Conservation (phyloP, 2,888 invertebrate species). For the Cosmorhoe ocellata region DNA sequence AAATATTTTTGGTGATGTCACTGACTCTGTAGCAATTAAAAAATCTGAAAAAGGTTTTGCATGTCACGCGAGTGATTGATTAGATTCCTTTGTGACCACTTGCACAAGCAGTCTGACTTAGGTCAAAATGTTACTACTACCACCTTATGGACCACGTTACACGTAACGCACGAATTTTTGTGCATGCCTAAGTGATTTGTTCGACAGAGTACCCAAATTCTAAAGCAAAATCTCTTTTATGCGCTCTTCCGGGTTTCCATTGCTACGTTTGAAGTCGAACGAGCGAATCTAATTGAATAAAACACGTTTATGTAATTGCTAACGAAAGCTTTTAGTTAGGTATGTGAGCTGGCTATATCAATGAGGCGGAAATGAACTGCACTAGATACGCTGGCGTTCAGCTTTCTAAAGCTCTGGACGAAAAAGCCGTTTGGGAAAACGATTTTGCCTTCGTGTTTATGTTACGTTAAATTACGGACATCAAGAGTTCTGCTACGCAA, state of each 20-base stretch:
- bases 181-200: conserved; percentile 14
- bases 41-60: conserved; percentile 61
- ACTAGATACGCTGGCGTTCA: conserved; percentile 27
- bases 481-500: conserved; percentile 58
- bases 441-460: conserved; percentile 63
- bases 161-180: conserved; percentile 13
- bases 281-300: conserved; percentile 28
- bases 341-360: conserved; percentile 26
- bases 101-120: conserved; percentile 46
- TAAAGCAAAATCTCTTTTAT: not conserved
- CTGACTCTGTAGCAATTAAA: conserved; percentile 54
- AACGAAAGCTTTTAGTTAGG: conserved; percentile 24
- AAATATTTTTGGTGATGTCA: conserved; percentile 49
- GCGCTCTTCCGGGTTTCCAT: not conserved
- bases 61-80: conserved; percentile 74
- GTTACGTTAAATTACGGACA: conserved; percentile 64
- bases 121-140: conserved; percentile 46
- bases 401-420: conserved; percentile 42
- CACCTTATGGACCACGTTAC: conserved; percentile 41
- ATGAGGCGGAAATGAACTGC: conserved; percentile 40
- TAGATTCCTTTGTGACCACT: conserved; percentile 55
- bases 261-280: conserved; percentile 2
- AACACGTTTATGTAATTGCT: conserved; percentile 41
- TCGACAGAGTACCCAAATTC: not conserved
- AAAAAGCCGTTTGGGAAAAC: conserved; percentile 53